Percentiles rank a stretch among this genome's conserved stretches.
Conservation (phyloP, 2,113 vertebrate species). For the Upupa epops region DNA sequence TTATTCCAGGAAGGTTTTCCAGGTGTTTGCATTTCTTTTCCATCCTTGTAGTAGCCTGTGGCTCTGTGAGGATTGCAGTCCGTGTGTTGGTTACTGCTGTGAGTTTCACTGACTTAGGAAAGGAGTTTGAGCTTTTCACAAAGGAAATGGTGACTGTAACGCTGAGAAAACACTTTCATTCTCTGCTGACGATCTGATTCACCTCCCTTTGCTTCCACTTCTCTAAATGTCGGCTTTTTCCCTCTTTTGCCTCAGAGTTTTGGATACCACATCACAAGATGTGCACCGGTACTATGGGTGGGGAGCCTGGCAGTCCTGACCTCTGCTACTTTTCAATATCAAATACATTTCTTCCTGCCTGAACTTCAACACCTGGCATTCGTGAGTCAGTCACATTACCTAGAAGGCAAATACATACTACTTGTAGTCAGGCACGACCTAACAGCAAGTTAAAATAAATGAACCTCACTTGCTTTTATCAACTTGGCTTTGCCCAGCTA, state of each 20-base stretch:
- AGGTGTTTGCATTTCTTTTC: background rate
- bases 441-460: constrained; percentile 45
- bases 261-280: background rate
- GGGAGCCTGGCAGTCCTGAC: background rate
- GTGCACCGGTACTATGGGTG: rapidly evolving
- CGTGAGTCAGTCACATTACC: background rate
- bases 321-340: background rate
- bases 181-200: background rate
- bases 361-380: background rate
- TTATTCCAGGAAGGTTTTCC: background rate
- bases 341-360: background rate
- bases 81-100: background rate
- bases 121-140: background rate
- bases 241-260: background rate
- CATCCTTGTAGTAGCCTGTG: background rate
- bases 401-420: background rate
- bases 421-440: background rate
- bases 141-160: background rate
- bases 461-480: constrained; percentile 35
- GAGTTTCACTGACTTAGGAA: background rate
- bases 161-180: background rate
- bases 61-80: background rate
- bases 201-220: background rate
- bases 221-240: background rate
- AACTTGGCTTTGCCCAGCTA: constrained; percentile 39